These are phyloP conservation scores for Melanotaenia duboulayi DNA, from an alignment of 2,113 vertebrate genomes.

Conservation along the genomic window DNA sequence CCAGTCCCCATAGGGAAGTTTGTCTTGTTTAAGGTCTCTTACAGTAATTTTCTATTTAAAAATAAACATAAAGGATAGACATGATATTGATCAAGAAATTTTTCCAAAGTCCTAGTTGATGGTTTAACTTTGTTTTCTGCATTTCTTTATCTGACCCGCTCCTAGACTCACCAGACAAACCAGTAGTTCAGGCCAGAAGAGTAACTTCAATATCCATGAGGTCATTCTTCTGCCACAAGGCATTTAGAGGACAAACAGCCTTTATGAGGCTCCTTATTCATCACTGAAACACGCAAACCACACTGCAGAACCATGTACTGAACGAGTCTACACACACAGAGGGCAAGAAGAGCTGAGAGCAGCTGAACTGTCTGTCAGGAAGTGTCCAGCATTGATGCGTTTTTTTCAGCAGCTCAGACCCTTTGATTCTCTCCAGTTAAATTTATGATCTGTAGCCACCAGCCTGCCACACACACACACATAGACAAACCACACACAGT, in stretches of 20 bases:
- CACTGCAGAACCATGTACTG: slow-evolving; percentile 15
- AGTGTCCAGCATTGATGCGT: slow-evolving; percentile 41
- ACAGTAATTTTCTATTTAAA: neutral
- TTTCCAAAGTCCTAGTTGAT: neutral
- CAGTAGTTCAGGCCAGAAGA: slow-evolving; percentile 41
- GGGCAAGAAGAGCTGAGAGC: slow-evolving; percentile 29
- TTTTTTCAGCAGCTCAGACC: slow-evolving; percentile 16
- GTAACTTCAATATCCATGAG: slow-evolving; percentile 60
- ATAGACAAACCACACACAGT: too few relatives aligned
- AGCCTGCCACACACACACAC: slow-evolving; percentile 28
- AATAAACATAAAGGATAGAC: neutral
- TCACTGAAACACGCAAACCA: slow-evolving; percentile 56
- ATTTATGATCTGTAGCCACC: slow-evolving; percentile 41
- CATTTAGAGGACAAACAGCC: slow-evolving; percentile 40
- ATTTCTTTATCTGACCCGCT: slow-evolving; percentile 13
- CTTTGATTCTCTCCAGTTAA: slow-evolving; percentile 45
- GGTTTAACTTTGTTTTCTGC: slow-evolving; percentile 25
- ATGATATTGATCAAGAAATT: neutral
- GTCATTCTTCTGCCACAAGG: slow-evolving; percentile 52
- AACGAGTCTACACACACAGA: slow-evolving; percentile 12
- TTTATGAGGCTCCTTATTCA: slow-evolving; percentile 55
- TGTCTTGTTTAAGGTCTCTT: too few relatives aligned
- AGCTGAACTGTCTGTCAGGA: slow-evolving; percentile 28
- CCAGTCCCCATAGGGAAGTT: too few relatives aligned
- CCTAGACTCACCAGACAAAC: slow-evolving; percentile 10